Evolutionary conservation across 2,888 invertebrate species (phyloP).

Genomic region (Lordiphosa fenestrarum): DNA sequence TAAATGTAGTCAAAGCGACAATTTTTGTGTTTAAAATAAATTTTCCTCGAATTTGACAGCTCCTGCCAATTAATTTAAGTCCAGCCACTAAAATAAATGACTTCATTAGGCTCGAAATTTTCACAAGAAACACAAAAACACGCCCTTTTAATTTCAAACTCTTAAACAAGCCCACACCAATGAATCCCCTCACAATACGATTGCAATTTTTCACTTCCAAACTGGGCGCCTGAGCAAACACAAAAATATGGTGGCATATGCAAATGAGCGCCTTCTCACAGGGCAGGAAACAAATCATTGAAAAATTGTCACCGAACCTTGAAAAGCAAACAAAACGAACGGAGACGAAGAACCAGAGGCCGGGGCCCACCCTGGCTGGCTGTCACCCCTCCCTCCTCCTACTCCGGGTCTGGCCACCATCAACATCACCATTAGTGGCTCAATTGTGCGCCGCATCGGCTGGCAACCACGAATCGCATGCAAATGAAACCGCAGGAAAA

Average conservation of each 20-base stretch:
- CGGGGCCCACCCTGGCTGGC: constrained; percentile 27
- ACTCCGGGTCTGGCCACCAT: constrained; percentile 43
- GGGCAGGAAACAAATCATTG: constrained; percentile 74
- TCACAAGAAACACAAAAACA: constrained; percentile 26
- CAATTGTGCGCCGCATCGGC: constrained; percentile 43
- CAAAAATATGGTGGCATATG: constrained; percentile 69
- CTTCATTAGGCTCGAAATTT: no score
- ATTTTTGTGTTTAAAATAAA: no score
- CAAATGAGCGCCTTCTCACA: constrained; percentile 58
- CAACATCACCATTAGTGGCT: constrained; percentile 61
- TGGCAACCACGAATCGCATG: constrained; percentile 67
- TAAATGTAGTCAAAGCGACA: no score
- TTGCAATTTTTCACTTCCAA: constrained; percentile 42
- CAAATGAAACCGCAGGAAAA: constrained; percentile 69
- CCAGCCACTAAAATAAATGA: no score
- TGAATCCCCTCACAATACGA: constrained; percentile 33
- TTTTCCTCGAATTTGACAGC: no score
- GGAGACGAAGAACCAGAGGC: constrained; percentile 21
- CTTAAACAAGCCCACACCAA: constrained; percentile 41
- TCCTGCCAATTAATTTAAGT: no score
- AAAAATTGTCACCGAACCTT: constrained; percentile 76
- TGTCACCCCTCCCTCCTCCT: constrained; percentile 6
- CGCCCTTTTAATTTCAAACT: constrained; percentile 49
- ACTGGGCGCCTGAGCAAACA: constrained; percentile 6
- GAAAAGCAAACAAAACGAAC: constrained; percentile 39